Evolutionary conservation across 1,140 invertebrate species (phyloP).

Genomic region (Drosophila obscura): DNA sequence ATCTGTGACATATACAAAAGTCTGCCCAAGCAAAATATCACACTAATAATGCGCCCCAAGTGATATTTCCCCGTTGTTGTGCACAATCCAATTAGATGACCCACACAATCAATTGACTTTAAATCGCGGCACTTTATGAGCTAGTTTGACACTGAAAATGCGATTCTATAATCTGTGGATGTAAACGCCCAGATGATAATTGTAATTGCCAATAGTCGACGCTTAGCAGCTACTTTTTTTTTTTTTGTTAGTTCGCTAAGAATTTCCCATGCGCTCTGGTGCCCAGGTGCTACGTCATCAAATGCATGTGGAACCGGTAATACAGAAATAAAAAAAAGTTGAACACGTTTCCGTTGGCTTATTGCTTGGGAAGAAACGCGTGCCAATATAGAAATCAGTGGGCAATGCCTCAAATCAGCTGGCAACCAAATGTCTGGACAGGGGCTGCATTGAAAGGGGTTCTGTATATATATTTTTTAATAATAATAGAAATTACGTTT

Average conservation of each 20-base stretch:
- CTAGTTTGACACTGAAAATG: not conserved
- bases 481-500: not conserved
- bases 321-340: not conserved
- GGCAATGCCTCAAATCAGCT: constrained; percentile 44
- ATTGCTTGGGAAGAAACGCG: constrained; percentile 37
- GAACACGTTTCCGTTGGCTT: not conserved
- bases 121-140: not conserved
- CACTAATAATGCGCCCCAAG: not conserved
- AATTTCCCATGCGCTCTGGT: constrained; percentile 42
- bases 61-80: constrained; percentile 29
- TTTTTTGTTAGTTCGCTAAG: constrained; percentile 13
- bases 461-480: too few relatives aligned
- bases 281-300: constrained; percentile 33
- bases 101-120: constrained; percentile 6
- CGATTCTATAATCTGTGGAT: constrained; percentile 24
- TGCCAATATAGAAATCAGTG: constrained; percentile 21
- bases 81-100: constrained; percentile 18
- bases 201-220: constrained; percentile 6
- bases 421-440: constrained; percentile 2
- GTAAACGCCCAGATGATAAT: constrained; percentile 29
- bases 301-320: constrained; percentile 39
- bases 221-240: not conserved
- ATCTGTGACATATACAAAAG: constrained; percentile 6
- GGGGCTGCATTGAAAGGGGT: constrained; percentile 4
- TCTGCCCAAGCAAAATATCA: constrained; percentile 3